These are phyloP conservation scores for Brachionus sp. DNA, from an alignment of 1,140 invertebrate genomes.

Conservation along the genomic window DNA sequence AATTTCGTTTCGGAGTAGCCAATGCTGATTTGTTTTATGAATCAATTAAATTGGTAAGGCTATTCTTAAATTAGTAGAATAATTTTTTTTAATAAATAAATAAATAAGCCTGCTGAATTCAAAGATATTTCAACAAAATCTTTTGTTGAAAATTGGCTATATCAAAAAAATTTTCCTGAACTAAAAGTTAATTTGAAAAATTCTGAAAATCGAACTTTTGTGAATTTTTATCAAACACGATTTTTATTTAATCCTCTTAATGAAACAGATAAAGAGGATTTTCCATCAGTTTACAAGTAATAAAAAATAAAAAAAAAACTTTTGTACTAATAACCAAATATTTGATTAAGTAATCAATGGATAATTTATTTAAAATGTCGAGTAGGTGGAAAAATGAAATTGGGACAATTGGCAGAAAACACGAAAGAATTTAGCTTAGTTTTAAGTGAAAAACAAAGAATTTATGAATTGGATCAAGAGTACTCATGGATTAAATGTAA, in stretches of 20 bases:
- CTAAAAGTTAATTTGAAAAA: background rate
- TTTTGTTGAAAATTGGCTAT: conserved; percentile 39
- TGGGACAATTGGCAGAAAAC: background rate
- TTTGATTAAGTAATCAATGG: conserved; percentile 47
- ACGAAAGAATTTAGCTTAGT: conserved; percentile 49
- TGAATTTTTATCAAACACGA: background rate
- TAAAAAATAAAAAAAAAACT: background rate
- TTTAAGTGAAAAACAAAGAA: background rate
- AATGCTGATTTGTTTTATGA: conserved; percentile 25
- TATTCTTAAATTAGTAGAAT: background rate
- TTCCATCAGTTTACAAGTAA: background rate
- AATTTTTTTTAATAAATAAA: background rate
- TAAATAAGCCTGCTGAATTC: background rate
- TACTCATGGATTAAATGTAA: conserved; percentile 42
- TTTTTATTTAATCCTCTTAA: background rate
- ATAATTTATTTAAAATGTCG: conserved; percentile 20
- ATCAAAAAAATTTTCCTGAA: conserved; percentile 39
- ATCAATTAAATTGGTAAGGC: background rate
- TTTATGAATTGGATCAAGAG: background rate
- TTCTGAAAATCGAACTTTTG: background rate
- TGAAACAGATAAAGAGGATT: background rate
- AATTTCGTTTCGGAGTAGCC: background rate
- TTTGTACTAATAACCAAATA: conserved; percentile 49
- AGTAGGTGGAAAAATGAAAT: background rate
- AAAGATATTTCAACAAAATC: background rate